Evolutionary conservation across 1,140 invertebrate species (phyloP), one percentile per base, ranked within the genome.

Genomic region (Oryctes rhinoceros): DNA sequence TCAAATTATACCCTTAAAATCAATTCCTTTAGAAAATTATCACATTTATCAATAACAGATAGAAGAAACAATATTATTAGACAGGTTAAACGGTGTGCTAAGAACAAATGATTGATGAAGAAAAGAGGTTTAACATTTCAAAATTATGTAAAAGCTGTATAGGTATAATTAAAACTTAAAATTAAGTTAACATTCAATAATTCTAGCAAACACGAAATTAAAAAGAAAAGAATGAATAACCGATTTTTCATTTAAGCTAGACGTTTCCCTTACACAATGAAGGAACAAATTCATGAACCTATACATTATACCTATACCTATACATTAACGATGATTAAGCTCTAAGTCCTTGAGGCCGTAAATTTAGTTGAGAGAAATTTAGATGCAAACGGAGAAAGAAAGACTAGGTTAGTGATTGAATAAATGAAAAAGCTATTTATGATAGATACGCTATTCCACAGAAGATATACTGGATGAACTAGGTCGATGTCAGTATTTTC

Each of bases 401-500:
- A 84, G 82, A 86, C 84, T 82, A 79, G 87, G 80, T 35, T 88
- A 11, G 85, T 86, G 13, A 83, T 88, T 10, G 85, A 87, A 78
- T 88, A n/a, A 88, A 88, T 81, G 80, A 85, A 11, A 80, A 81
- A 20, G 87, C 87, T 6, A 82, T 86, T 13, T 80, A 76, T 11
- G 86, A 86, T 65, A 78, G n/a, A 76, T 91, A 87, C 84, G 90
- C 90, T 0, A 80, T 92, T 7, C 90, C 90, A 90, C 85, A 87
- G 77, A 18, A 65, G 78, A 79, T 67, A 79, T 79, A 10, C 48
- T 79, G 18, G 78, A 79, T n/a, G 39, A 79, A 39, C 18, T 79
- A 44, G 47, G 76, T 49, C 10, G 5, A 48, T 48, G 44, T 30
- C 39, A 49, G n/a, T 78, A 78, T 78, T 78, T 78, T 24, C n/a